A percentile compares a stretch with the other conserved stretches of the same genome.
Conservation (phyloP, 2,797 vertebrate species). For the Poecilia velifera region DNA sequence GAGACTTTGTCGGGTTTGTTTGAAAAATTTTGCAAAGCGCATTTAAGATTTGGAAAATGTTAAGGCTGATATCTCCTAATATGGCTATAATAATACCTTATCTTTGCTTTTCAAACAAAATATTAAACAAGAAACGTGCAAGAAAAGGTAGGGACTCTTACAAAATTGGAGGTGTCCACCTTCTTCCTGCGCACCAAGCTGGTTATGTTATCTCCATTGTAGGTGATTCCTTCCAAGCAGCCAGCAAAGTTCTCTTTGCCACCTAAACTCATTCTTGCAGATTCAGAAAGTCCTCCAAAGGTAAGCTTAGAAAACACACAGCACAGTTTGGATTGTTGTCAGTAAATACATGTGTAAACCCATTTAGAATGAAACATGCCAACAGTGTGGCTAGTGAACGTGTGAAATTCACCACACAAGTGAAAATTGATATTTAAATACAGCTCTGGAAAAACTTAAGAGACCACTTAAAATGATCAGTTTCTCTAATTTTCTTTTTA, state of each 20-base stretch:
- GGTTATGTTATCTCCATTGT: slow-evolving; percentile 96
- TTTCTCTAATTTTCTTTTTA: too few species aligned
- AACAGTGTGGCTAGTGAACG: not conserved
- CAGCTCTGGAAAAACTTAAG: too few species aligned
- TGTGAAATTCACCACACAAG: not conserved
- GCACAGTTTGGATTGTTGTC: not conserved
- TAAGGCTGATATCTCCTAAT: not conserved
- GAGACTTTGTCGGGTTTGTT: not conserved
- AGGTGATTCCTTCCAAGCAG: slow-evolving; percentile 95
- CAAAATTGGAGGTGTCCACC: slow-evolving; percentile 91
- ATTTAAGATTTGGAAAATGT: not conserved
- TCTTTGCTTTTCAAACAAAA: not conserved
- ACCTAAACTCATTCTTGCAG: slow-evolving; percentile 78
- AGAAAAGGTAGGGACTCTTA: slow-evolving; percentile 72
- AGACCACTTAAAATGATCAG: too few species aligned
- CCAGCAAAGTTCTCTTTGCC: slow-evolving; percentile 90
- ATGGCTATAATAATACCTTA: not conserved
- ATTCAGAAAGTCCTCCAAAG: slow-evolving; percentile 92
- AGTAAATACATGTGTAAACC: not conserved
- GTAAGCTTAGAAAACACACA: slow-evolving; percentile 82
- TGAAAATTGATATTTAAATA: not conserved
- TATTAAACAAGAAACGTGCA: not conserved
- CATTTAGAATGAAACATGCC: not conserved
- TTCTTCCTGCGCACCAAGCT: slow-evolving; percentile 91
- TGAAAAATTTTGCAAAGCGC: not conserved